These are phyloP conservation scores for Variabilichromis moorii DNA, from an alignment of 2,113 vertebrate genomes.

Conservation along the genomic window DNA sequence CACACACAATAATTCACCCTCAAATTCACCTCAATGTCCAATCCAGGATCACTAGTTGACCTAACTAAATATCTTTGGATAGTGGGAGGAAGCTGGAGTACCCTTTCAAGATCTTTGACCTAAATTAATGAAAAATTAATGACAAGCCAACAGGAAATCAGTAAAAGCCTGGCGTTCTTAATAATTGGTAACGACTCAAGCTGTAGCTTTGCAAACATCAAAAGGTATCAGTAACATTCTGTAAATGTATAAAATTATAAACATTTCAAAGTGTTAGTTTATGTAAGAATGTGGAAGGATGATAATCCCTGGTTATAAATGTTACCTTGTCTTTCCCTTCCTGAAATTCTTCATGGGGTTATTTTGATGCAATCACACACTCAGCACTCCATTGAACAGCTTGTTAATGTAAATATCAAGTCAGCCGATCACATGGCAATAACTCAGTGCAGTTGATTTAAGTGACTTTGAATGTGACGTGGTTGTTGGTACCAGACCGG, in stretches of 20 bases:
- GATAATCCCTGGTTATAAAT: background rate
- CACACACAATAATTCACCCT: fast-evolving
- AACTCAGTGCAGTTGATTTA: background rate
- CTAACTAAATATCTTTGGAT: background rate
- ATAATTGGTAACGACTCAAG: background rate
- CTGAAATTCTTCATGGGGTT: background rate
- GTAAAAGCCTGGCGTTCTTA: background rate
- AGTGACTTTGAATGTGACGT: background rate
- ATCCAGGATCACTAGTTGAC: background rate
- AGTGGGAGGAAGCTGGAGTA: background rate
- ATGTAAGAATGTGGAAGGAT: background rate
- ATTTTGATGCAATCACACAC: background rate
- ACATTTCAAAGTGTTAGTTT: background rate
- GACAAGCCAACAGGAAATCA: background rate
- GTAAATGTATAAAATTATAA: background rate
- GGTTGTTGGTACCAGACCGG: background rate
- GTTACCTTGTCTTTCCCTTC: background rate
- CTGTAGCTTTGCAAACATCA: background rate
- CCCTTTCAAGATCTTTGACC: background rate
- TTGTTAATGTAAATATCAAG: background rate
- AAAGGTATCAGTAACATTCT: background rate
- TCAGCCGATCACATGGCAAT: background rate
- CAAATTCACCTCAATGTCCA: background rate
- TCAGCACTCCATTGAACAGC: background rate
- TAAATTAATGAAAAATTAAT: background rate